Conservation (phyloP, 2,797 vertebrate species). For the Danio kyathit region DNA sequence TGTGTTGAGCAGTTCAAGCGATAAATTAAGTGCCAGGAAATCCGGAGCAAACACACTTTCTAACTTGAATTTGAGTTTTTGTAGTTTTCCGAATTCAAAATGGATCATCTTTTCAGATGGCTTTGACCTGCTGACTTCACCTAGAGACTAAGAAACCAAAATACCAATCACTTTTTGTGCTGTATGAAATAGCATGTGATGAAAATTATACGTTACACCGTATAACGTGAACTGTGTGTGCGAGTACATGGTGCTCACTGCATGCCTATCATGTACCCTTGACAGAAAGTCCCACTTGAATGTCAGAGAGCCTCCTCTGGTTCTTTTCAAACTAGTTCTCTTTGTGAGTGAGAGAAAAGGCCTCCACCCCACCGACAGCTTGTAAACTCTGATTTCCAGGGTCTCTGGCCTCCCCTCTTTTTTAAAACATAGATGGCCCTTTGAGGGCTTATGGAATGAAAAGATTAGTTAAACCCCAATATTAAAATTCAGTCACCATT, state of each 20-base stretch:
- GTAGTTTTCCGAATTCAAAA: background rate
- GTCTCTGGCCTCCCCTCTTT: constrained; percentile 15
- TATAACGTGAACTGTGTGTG: constrained; percentile 11
- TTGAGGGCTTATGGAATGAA: background rate
- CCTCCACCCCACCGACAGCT: constrained; percentile 14
- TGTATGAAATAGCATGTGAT: background rate
- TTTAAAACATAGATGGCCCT: background rate
- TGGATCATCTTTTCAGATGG: background rate
- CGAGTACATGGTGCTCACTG: background rate
- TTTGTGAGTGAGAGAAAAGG: constrained; percentile 32
- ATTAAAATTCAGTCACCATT: no score
- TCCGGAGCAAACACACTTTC: constrained; percentile 22
- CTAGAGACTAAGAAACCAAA: background rate
- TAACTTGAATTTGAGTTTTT: background rate
- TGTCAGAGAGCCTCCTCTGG: constrained; percentile 20
- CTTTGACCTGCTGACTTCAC: constrained; percentile 4
- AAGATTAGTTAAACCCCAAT: no score
- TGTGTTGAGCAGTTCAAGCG: constrained; percentile 37
- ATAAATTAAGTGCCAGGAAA: constrained; percentile 33
- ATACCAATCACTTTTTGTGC: constrained; percentile 3
- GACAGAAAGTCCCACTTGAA: constrained; percentile 26
- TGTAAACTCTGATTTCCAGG: constrained; percentile 12
- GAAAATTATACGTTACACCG: background rate
- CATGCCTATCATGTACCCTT: background rate
- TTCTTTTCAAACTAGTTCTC: constrained; percentile 19